Percentiles rank a stretch among this genome's conserved stretches.
phyloP scores from a whole-genome alignment of 2,113 vertebrate species.

The Kryptolebias marmoratus region DNA sequence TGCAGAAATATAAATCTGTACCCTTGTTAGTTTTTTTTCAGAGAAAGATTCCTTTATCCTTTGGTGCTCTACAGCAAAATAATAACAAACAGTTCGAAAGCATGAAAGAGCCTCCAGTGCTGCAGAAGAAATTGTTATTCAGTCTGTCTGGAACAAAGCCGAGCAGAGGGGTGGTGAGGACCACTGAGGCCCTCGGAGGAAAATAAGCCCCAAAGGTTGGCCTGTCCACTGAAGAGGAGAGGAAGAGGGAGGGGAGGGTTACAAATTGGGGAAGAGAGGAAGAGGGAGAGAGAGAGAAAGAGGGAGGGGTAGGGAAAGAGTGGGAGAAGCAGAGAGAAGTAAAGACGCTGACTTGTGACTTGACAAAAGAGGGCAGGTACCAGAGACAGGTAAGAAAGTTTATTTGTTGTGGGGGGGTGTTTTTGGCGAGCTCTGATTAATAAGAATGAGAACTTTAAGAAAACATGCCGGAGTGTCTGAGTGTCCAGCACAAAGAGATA shows the following conservation, averaged over 20 bases:
- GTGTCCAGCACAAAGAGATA: constrained; percentile 13
- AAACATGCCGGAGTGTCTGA: constrained; percentile 4
- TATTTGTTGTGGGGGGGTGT: constrained; percentile 38
- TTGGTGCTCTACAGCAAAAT: constrained; percentile 16
- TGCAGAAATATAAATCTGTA: constrained; percentile 36
- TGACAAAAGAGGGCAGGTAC: constrained; percentile 78
- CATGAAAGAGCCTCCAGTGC: constrained; percentile 54
- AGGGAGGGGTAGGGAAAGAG: constrained; percentile 49
- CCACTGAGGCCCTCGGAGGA: constrained; percentile 74
- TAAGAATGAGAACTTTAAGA: constrained; percentile 20
- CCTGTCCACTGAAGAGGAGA: constrained; percentile 51
- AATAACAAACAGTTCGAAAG: constrained; percentile 39
- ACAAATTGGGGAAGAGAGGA: constrained; percentile 20
- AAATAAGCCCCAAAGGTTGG: constrained; percentile 63
- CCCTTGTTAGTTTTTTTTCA: background rate
- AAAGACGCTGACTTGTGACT: constrained; percentile 66
- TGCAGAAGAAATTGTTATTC: constrained; percentile 57
- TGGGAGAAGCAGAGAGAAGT: constrained; percentile 59
- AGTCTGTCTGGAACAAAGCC: constrained; percentile 59
- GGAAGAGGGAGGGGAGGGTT: constrained; percentile 24
- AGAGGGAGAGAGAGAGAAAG: constrained; percentile 41
- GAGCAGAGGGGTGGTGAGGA: constrained; percentile 50
- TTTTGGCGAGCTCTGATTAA: constrained; percentile 4
- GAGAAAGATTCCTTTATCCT: constrained; percentile 25
- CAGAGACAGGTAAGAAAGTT: constrained; percentile 78